A percentile compares a stretch with the other conserved stretches of the same genome.
These are phyloP conservation scores for Melikaiella ostensackeni DNA, from an alignment of 2,888 invertebrate species.

Conservation along the genomic window DNA sequence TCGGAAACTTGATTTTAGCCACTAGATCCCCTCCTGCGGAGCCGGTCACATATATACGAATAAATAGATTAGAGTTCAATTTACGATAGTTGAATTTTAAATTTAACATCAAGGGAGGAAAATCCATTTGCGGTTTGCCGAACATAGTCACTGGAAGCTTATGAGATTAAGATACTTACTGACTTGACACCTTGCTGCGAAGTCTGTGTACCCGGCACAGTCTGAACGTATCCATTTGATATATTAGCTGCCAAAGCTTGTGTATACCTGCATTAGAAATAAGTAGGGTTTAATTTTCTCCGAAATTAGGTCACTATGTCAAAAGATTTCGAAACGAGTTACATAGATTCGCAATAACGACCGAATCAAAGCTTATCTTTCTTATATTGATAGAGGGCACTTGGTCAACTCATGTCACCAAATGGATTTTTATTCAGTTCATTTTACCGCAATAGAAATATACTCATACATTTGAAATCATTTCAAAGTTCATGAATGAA, in stretches of 20 bases:
- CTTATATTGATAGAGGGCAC: background rate
- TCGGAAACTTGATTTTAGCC: too few relatives aligned
- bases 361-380: background rate
- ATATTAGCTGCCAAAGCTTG: slow-evolving; percentile 57
- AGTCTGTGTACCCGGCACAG: slow-evolving; percentile 49
- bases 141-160: background rate
- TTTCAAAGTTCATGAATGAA: background rate
- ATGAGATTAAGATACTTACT: slow-evolving; percentile 53
- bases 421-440: background rate
- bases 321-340: background rate
- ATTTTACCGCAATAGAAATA: too few relatives aligned
- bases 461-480: background rate
- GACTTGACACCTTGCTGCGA: slow-evolving; percentile 50
- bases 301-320: slow-evolving; percentile 11
- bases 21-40: too few relatives aligned
- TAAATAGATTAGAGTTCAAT: background rate
- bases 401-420: background rate
- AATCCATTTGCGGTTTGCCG: slow-evolving; percentile 18
- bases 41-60: background rate
- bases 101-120: background rate
- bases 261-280: slow-evolving; percentile 56
- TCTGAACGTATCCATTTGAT: slow-evolving; percentile 54
- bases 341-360: background rate
- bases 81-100: slow-evolving; percentile 4
- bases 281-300: background rate